Conservation (phyloP, 2,113 vertebrate species). For the Gnathonemus echidnorhynchus region DNA sequence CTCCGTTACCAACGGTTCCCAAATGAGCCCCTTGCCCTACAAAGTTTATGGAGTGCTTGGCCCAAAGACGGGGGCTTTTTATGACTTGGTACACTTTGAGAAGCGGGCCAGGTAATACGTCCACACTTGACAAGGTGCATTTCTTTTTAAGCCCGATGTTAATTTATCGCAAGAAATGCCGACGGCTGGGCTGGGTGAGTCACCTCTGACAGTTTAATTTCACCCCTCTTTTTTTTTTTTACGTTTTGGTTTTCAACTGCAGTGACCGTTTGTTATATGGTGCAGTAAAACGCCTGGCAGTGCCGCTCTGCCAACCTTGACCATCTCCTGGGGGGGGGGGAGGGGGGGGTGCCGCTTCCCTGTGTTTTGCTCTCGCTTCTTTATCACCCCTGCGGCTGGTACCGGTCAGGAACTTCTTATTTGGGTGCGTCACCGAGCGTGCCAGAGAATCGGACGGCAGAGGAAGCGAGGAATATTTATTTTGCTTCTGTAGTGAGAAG, state of each 20-base stretch:
- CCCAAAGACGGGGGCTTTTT: background rate
- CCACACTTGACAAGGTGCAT: constrained; percentile 30
- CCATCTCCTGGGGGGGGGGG: too few relatives aligned
- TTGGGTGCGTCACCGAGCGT: background rate
- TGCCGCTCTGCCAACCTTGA: background rate
- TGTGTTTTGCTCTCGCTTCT: too few relatives aligned
- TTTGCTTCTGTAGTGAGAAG: background rate
- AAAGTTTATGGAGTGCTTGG: constrained; percentile 20
- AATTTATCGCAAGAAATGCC: background rate
- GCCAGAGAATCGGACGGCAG: background rate
- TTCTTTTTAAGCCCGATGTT: background rate
- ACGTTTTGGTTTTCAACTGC: background rate
- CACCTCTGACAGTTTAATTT: background rate
- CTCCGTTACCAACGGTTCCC: background rate
- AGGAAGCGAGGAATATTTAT: background rate
- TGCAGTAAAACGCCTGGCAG: background rate
- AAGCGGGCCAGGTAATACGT: constrained; percentile 13
- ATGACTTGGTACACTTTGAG: constrained; percentile 22
- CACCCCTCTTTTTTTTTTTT: constrained; percentile 1
- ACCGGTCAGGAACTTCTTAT: background rate
- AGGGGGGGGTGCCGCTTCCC: too few relatives aligned
- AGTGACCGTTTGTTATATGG: background rate
- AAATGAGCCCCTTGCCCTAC: background rate
- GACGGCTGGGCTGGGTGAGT: background rate
- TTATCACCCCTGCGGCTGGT: background rate